Base-by-base conservation (phyloP, 2,797 vertebrate genomes). In the Poecilia velifera region DNA sequence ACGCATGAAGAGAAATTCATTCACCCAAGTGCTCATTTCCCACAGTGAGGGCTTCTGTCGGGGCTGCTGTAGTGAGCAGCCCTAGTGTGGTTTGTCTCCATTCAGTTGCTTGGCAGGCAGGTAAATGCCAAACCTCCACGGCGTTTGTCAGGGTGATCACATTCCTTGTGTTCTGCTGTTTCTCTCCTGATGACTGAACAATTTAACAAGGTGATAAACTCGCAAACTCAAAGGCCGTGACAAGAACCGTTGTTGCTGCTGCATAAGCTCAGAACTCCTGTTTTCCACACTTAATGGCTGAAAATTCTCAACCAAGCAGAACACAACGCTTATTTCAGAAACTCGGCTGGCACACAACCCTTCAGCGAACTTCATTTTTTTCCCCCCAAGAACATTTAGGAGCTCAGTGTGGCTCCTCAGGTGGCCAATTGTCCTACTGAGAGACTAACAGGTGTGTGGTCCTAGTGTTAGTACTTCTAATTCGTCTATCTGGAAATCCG, bases 1-100 rank as follows among this genome's bases (percentile, higher is more conserved):
- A 87, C 55, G 77, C 90, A 83, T 91, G 88, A 85, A 88, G 82
- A 87, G 66, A 88, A 90, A 83, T 82, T 74, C 73, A 79, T 88
- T 90, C 78, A 73, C 82, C 82, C 81, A 78, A 89, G 73, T 84
- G 80, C 85, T 84, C 81, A 82, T 90, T 86, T 81, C 88, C 89
- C 76, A 90, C 86, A 87, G 89, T 78, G 90, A 86, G 57, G 85
- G 88, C 83, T 88, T 86, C 82, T 90, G 90, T 92, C 89, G 73
- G 76, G 82, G 77, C 77, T 81, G 87, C 78, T 88, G 77, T 89
- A 73, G 82, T 87, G 88, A 87, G 73, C 45, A 83, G 75, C 62
- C 39, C 82, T 77, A 86, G 83, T 86, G 77, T 47, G 51, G 57
- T 76, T 86, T 78, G 76, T 79, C 57, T 87, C 74, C 78, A 79